A percentile compares a stretch with the other conserved stretches of the same genome.
Conservation (phyloP, 2,113 vertebrate genomes). For the Nycticryphes semicollaris region DNA sequence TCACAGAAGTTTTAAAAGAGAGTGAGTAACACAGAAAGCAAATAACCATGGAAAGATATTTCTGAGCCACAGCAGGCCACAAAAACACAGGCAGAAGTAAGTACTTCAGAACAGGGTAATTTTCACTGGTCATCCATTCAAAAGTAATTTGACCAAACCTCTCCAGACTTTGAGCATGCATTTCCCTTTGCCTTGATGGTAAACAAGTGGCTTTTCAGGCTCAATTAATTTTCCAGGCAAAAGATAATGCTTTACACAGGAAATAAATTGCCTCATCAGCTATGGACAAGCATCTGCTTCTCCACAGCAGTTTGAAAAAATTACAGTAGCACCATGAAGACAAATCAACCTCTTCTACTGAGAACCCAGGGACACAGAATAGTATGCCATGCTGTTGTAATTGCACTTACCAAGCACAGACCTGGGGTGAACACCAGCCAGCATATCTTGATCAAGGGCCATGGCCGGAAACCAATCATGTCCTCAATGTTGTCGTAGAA, state of each 20-base stretch:
- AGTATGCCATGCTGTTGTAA: background rate
- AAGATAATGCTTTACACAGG: background rate
- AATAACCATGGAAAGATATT: background rate
- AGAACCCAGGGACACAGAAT: background rate
- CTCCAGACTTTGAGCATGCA: background rate
- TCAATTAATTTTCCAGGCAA: background rate
- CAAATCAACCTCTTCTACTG: background rate
- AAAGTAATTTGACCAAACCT: background rate
- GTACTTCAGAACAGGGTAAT: background rate
- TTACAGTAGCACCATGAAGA: background rate
- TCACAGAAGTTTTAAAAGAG: background rate
- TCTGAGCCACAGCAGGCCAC: background rate
- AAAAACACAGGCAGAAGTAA: background rate
- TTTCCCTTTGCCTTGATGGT: background rate
- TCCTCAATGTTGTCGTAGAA: constrained; percentile 92
- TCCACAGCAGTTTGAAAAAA: background rate
- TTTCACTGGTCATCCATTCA: background rate
- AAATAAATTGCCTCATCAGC: background rate
- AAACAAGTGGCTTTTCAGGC: background rate
- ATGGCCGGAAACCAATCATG: constrained; percentile 93
- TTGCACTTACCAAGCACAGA: constrained; percentile 83
- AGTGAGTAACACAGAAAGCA: background rate
- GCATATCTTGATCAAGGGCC: constrained; percentile 86
- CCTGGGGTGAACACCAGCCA: constrained; percentile 89
- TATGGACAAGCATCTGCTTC: background rate